A percentile compares a stretch with the other conserved stretches of the same genome.
Conservation (phyloP, 2,797 vertebrate species). For the Vipera latastei region DNA sequence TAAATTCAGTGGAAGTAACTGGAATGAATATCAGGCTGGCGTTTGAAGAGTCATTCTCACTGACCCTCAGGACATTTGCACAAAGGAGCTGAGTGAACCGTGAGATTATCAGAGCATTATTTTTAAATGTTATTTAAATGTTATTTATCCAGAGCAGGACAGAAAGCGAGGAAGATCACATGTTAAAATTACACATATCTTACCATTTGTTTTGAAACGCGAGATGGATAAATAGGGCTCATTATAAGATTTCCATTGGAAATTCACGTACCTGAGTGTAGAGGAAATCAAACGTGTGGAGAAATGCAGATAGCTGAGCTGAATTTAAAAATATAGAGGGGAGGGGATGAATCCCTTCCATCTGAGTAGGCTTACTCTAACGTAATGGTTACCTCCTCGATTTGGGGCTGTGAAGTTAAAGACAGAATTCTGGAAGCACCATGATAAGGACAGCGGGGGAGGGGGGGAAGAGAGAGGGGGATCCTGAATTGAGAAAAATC, state of each 20-base stretch:
- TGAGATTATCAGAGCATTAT: slow-evolving; percentile 20
- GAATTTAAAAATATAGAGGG: neutral
- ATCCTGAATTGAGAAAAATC: neutral
- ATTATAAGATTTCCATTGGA: neutral
- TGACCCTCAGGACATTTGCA: neutral
- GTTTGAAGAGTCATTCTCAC: neutral
- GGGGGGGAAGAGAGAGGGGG: neutral
- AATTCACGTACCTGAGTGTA: neutral
- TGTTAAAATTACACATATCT: neutral
- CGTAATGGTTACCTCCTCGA: neutral
- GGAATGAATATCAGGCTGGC: neutral
- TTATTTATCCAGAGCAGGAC: neutral
- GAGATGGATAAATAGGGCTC: neutral
- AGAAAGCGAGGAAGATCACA: neutral
- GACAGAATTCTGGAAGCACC: neutral
- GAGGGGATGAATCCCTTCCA: neutral
- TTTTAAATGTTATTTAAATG: neutral
- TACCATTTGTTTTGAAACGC: neutral
- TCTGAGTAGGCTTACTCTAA: neutral
- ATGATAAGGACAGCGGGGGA: neutral
- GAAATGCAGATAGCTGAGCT: neutral
- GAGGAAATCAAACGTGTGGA: neutral
- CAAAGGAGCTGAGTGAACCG: neutral
- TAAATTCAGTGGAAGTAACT: neutral
- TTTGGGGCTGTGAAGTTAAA: neutral